These are phyloP conservation scores for Torymus auratus DNA, from an alignment of 2,888 invertebrate species.

Conservation along the genomic window DNA sequence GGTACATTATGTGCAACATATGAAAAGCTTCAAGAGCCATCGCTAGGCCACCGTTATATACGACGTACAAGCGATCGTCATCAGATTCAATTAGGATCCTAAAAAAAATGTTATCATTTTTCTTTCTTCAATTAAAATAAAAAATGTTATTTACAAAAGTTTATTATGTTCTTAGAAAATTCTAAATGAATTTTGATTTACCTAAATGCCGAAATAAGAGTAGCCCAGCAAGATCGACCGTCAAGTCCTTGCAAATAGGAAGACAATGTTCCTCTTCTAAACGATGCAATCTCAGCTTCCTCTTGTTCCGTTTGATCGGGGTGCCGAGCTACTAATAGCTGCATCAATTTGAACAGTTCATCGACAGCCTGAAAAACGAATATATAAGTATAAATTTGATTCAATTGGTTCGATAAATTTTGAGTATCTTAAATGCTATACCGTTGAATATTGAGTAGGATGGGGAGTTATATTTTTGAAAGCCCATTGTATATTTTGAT, in stretches of 20 bases:
- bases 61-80: slow-evolving; percentile 91
- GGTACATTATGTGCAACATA: slow-evolving; percentile 94
- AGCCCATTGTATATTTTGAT: slow-evolving; percentile 98
- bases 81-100: slow-evolving; percentile 92
- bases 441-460: slow-evolving; percentile 92
- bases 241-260: slow-evolving; percentile 94
- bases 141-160: neutral
- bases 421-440: slow-evolving; percentile 67
- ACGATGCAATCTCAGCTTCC: slow-evolving; percentile 89
- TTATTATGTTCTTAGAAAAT: neutral
- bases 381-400: too few relatives aligned
- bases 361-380: slow-evolving; percentile 84
- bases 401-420: neutral
- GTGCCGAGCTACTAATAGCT: slow-evolving; percentile 90
- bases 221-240: slow-evolving; percentile 94
- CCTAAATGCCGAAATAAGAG: slow-evolving; percentile 90
- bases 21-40: slow-evolving; percentile 87
- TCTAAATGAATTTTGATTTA: slow-evolving; percentile 54
- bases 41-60: slow-evolving; percentile 91
- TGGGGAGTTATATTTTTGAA: slow-evolving; percentile 98
- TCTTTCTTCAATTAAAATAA: neutral
- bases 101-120: neutral
- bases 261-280: slow-evolving; percentile 89
- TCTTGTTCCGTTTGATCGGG: slow-evolving; percentile 87
- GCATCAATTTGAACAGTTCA: slow-evolving; percentile 93